A percentile compares a stretch with the other conserved stretches of the same genome.
phyloP scores from a whole-genome alignment of 2,888 invertebrate species.

The Ariolimax columbianus region DNA sequence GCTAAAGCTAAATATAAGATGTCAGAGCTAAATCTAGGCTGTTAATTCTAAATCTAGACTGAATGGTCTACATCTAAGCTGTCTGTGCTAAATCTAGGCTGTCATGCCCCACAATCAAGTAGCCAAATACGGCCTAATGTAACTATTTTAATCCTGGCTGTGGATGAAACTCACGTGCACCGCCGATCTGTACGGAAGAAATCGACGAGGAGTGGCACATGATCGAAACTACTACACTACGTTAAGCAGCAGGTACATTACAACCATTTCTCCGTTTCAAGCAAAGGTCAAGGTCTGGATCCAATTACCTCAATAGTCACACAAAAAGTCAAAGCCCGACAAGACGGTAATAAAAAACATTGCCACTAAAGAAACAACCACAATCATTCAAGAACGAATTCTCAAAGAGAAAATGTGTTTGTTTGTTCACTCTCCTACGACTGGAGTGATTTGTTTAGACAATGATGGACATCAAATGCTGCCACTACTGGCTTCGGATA shows the following conservation, averaged over 20 bases:
- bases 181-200: too few species aligned
- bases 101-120: too few species aligned
- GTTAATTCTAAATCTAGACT: too few species aligned
- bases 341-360: background rate
- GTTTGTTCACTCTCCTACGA: background rate
- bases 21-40: too few species aligned
- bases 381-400: background rate
- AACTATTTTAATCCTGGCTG: too few species aligned
- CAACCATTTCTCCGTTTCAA: background rate
- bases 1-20: too few species aligned
- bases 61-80: too few species aligned
- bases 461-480: slow-evolving; percentile 29
- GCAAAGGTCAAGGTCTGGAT: background rate
- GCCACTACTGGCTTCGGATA: background rate
- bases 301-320: background rate
- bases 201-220: too few species aligned
- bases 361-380: background rate
- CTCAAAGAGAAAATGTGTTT: background rate
- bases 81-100: too few species aligned
- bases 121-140: too few species aligned
- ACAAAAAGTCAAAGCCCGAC: background rate
- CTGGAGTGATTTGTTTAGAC: slow-evolving; percentile 9
- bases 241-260: background rate
- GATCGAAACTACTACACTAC: too few species aligned
- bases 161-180: too few species aligned